These are phyloP conservation scores for Pitangus sulphuratus DNA, from an alignment of 2,797 vertebrate genomes.

Conservation along the genomic window DNA sequence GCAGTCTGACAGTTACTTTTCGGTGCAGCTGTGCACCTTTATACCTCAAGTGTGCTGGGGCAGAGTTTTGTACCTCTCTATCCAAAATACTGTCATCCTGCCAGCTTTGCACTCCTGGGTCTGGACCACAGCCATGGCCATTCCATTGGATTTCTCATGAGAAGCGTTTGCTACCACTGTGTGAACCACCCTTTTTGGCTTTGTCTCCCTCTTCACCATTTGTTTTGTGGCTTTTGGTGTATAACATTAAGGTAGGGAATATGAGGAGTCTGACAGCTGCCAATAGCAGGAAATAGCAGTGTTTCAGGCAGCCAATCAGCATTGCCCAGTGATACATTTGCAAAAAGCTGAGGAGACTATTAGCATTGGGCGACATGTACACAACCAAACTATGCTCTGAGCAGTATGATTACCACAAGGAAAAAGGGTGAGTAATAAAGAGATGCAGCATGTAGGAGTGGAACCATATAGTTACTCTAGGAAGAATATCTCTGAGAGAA, in stretches of 20 bases:
- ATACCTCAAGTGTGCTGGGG: too few relatives aligned
- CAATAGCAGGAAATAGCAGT: background rate
- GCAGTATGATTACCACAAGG: background rate
- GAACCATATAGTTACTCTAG: background rate
- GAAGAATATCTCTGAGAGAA: background rate
- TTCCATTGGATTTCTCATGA: background rate
- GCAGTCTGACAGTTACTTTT: background rate
- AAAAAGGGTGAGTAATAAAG: background rate
- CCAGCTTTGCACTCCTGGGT: background rate
- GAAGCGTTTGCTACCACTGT: background rate
- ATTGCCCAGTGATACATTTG: background rate
- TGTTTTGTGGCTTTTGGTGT: background rate
- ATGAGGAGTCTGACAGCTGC: background rate
- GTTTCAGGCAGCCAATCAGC: background rate
- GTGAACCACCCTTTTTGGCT: background rate
- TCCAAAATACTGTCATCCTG: background rate
- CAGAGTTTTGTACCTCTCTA: background rate
- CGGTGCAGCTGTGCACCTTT: background rate
- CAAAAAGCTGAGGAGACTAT: background rate
- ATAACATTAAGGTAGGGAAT: background rate
- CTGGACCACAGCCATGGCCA: background rate
- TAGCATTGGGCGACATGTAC: accelerated
- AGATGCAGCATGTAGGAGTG: background rate
- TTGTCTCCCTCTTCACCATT: background rate
- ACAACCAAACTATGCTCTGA: background rate